phyloP scores from a whole-genome alignment of 2,797 vertebrate genomes.

The Syngnathus acus region DNA sequence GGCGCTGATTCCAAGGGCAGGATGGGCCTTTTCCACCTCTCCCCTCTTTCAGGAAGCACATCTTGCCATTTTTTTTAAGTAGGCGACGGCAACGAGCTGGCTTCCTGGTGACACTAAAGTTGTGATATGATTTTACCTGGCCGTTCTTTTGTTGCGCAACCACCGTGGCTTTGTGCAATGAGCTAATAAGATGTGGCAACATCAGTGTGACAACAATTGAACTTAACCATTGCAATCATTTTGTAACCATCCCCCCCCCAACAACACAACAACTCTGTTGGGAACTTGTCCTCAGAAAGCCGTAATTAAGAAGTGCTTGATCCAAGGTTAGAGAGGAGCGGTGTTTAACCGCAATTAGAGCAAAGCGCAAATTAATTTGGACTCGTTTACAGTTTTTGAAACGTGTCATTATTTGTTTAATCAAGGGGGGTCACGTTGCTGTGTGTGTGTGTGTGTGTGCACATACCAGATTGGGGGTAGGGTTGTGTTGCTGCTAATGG shows the following conservation, averaged over 20 bases:
- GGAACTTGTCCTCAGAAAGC: conserved; percentile 54
- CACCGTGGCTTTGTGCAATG: neutral
- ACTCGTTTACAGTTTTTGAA: conserved; percentile 65
- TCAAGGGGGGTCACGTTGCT: conserved; percentile 64
- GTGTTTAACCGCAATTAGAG: conserved; percentile 74
- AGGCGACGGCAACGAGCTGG: conserved; percentile 27
- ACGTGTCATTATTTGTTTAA: conserved; percentile 71
- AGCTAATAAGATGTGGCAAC: neutral
- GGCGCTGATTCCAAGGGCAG: conserved; percentile 77
- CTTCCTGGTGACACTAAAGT: neutral
- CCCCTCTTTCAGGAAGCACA: conserved; percentile 96
- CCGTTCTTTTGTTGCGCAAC: neutral
- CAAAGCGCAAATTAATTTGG: conserved; percentile 66
- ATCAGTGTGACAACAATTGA: neutral
- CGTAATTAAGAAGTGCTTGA: conserved; percentile 67
- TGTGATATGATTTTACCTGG: neutral
- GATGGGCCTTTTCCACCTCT: conserved; percentile 91
- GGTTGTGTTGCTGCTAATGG: conserved; percentile 8
- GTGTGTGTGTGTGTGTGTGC: conserved; percentile 57
- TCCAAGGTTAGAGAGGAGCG: conserved; percentile 67
- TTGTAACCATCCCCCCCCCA: neutral
- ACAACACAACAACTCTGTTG: conserved; percentile 27
- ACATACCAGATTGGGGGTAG: conserved; percentile 41
- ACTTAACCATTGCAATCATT: neutral
- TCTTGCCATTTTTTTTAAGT: conserved; percentile 77